Percentiles rank a stretch among this genome's conserved stretches.
Conservation (phyloP, 2,113 vertebrate species). For the Tor tambroides region DNA sequence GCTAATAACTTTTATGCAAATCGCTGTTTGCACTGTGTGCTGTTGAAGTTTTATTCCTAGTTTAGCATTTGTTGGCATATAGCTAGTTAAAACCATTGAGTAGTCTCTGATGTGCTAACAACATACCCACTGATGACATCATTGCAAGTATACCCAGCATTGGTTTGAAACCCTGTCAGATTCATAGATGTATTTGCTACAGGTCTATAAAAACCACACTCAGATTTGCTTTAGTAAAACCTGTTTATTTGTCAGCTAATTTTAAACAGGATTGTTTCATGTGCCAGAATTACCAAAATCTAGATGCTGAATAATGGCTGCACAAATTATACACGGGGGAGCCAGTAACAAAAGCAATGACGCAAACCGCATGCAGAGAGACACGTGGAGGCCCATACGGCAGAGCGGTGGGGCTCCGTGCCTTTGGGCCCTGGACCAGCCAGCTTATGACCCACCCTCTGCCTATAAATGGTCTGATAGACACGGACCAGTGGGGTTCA, state of each 20-base stretch:
- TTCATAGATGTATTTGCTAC: not conserved
- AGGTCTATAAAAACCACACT: not conserved
- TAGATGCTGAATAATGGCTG: conserved; percentile 58
- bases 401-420: conserved; percentile 61
- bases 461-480: conserved; percentile 53
- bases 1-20: conserved; percentile 55
- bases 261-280: not conserved
- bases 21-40: conserved; percentile 45
- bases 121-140: not conserved
- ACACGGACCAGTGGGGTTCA: conserved; percentile 45
- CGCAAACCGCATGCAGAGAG: conserved; percentile 56
- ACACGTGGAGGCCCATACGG: conserved; percentile 59
- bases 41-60: conserved; percentile 19
- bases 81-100: not conserved
- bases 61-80: not conserved
- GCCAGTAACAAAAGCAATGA: conserved; percentile 65
- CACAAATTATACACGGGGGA: conserved; percentile 60
- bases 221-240: not conserved
- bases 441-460: conserved; percentile 59
- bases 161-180: not conserved
- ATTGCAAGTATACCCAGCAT: not conserved
- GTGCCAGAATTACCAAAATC: conserved; percentile 36
- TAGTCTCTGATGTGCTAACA: not conserved
- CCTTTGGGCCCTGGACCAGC: conserved; percentile 66
- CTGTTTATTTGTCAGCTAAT: not conserved